Evolutionary conservation across 2,888 invertebrate species (phyloP), one percentile per base, ranked within the genome.

Genomic region (Dasysyrphus albostriatus): DNA sequence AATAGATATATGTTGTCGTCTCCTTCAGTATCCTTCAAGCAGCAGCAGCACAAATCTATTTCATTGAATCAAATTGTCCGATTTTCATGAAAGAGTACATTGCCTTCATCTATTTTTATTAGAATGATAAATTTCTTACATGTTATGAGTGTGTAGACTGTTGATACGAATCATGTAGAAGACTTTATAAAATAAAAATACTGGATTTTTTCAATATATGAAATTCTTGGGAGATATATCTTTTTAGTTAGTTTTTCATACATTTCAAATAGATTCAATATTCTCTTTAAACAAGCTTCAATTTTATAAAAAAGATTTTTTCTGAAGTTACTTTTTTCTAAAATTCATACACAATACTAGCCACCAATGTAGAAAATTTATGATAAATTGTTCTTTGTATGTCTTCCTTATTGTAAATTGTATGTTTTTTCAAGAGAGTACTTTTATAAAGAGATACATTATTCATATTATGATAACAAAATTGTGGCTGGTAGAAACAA

Each of bases 61-160:
- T 72, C 74, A 75, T 83, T 69, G 74, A 83, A 79, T 83, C 69
- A 79, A 75, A 70, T 80, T 65, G 83, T 79, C 74, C 74, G 65
- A 49, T 63, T 65, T 34, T 44, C 65, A 51, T 75, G 42, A 54
- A 54, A 5, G 51, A 54, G 12, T 29, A 65, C 75, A 70, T 82
- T 70, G 77, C 32, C 70, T 56, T 73, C 58, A 69, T 74, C 16
- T 39, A 63, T 78, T 73, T 61, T 73, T 78, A 65, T 67, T 75
- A 42, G 29, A 73, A 61, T 78, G 73, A 83, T 83, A 83, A 73
- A 83, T 42, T n/a, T 44, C 44, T n/a, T 6, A 32, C 6, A 1
- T 29, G 32, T 24, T n/a, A 32, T 63, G 44, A 44, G 37, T 44
- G n/a, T 39, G 19, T 24, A 2, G 24, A n/a, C n/a, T 24, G 24